Evolutionary conservation across 2,888 invertebrate genomes (phyloP).

Genomic region (Hemaris fuciformis): DNA sequence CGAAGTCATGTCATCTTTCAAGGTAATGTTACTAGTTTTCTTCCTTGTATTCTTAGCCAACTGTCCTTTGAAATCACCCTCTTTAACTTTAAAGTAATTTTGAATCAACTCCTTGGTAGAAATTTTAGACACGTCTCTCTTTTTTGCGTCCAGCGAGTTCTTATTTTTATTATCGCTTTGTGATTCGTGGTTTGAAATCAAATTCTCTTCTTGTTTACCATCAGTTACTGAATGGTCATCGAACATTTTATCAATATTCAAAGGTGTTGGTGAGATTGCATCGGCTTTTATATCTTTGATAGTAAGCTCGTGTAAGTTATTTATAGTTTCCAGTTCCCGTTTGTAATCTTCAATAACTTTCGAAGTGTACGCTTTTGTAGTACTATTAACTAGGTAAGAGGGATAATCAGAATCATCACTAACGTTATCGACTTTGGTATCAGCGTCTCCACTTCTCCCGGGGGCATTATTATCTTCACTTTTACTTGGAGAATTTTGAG

Average conservation of each 20-base stretch:
- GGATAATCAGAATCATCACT: constrained; percentile 62
- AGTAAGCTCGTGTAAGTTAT: constrained; percentile 71
- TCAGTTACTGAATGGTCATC: constrained; percentile 54
- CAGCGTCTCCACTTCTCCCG: constrained; percentile 36
- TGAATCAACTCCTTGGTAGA: constrained; percentile 73
- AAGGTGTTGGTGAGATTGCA: constrained; percentile 66
- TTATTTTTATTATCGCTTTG: constrained; percentile 32
- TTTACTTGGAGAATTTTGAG: constrained; percentile 65
- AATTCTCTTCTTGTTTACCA: constrained; percentile 41
- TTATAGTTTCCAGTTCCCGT: constrained; percentile 74
- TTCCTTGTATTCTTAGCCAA: constrained; percentile 32
- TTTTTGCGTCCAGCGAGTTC: constrained; percentile 44
- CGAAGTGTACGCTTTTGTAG: constrained; percentile 74
- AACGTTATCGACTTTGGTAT: constrained; percentile 37
- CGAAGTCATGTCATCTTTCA: constrained; percentile 40
- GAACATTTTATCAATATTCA: constrained; percentile 72
- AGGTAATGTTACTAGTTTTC: constrained; percentile 44
- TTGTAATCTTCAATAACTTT: constrained; percentile 79
- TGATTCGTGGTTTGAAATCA: neutral
- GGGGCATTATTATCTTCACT: constrained; percentile 32
- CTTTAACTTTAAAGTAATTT: constrained; percentile 73
- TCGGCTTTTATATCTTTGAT: constrained; percentile 75
- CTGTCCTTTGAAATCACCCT: constrained; percentile 55
- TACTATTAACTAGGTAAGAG: constrained; percentile 67
- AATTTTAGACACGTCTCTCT: constrained; percentile 63